A percentile compares a stretch with the other conserved stretches of the same genome.
Conservation (phyloP, 2,797 vertebrate genomes). For the Spizella passerina region DNA sequence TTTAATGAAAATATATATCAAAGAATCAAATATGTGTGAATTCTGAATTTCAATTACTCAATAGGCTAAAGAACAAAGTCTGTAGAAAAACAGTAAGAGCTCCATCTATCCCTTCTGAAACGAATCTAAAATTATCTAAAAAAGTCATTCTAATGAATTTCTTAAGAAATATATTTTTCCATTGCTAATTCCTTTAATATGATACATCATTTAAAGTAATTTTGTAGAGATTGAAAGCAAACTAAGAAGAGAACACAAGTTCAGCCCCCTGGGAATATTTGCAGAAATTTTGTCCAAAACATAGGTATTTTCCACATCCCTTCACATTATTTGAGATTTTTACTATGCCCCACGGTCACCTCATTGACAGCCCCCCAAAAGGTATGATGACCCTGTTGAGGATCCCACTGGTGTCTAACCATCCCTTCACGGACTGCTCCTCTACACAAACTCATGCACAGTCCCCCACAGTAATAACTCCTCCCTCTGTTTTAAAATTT, state of each 20-base stretch:
- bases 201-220: not conserved
- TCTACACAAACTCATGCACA: not conserved
- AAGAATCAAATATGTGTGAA: constrained; percentile 33
- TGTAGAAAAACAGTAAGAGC: constrained; percentile 22
- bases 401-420: not conserved
- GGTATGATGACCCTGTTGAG: not conserved
- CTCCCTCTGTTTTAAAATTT: not conserved
- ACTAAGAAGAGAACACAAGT: not conserved
- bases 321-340: not conserved
- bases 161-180: not conserved
- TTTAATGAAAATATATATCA: constrained; percentile 49
- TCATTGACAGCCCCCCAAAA: not conserved
- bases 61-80: constrained; percentile 5
- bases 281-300: not conserved
- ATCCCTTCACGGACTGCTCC: not conserved
- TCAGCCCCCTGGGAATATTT: not conserved
- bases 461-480: not conserved
- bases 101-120: constrained; percentile 29
- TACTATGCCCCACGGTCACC: not conserved
- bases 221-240: not conserved
- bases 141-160: not conserved
- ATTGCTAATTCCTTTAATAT: not conserved
- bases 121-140: constrained; percentile 8
- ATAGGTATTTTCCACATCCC: not conserved
- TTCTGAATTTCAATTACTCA: constrained; percentile 29